Conservation (phyloP, 2,888 invertebrate species). For the Pammene aurita region DNA sequence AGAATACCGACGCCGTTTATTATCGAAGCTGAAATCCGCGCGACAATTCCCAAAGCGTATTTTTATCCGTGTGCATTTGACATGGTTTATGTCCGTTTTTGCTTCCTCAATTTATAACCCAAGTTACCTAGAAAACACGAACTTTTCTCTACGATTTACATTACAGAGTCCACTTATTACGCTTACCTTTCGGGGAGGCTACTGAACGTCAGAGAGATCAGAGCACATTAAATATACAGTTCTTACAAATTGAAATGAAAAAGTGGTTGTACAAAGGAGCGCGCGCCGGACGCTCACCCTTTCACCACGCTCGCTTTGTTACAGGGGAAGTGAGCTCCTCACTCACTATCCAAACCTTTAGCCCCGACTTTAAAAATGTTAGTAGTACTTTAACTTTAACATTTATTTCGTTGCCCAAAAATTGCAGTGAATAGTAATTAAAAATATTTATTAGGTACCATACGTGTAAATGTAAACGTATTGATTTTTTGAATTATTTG, state of each 20-base stretch:
- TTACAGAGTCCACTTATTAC: slow-evolving; percentile 24
- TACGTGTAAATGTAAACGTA: no score
- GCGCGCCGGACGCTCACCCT: slow-evolving; percentile 17
- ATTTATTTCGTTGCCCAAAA: neutral
- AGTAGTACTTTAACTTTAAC: slow-evolving; percentile 11
- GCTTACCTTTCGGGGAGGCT: slow-evolving; percentile 22
- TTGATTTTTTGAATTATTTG: no score
- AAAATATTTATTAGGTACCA: no score
- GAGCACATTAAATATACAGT: slow-evolving; percentile 32
- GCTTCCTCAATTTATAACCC: slow-evolving; percentile 23
- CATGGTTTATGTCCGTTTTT: slow-evolving; percentile 28
- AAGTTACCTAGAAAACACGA: slow-evolving; percentile 27
- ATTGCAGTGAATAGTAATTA: no score
- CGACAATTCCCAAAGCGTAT: neutral
- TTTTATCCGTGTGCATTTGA: slow-evolving; percentile 20
- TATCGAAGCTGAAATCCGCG: no score
- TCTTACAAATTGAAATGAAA: slow-evolving; percentile 35
- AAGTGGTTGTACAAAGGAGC: slow-evolving; percentile 33
- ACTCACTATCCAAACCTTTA: slow-evolving; percentile 27
- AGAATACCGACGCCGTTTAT: no score
- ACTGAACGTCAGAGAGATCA: slow-evolving; percentile 25
- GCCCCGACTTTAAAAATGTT: slow-evolving; percentile 4
- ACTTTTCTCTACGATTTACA: slow-evolving; percentile 28
- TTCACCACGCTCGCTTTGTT: slow-evolving; percentile 35
- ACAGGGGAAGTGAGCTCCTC: slow-evolving; percentile 16